These are phyloP conservation scores for Chrysina gloriosa DNA, from an alignment of 2,888 invertebrate genomes.

Conservation along the genomic window DNA sequence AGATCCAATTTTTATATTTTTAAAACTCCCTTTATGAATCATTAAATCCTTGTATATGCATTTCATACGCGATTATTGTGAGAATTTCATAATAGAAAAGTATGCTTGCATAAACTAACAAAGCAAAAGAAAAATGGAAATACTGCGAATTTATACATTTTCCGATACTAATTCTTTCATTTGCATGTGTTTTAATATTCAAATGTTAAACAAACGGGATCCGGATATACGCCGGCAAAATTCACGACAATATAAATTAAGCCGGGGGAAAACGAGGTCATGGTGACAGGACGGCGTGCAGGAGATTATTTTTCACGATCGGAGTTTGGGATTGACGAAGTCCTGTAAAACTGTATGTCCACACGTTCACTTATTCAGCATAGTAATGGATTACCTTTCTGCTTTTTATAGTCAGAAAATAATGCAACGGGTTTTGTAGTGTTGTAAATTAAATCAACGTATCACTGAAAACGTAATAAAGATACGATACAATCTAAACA, in stretches of 20 bases:
- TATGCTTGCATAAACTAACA: background rate
- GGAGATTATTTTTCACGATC: constrained; percentile 26
- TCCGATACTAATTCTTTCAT: constrained; percentile 31
- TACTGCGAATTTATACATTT: constrained; percentile 8
- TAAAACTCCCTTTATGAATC: background rate
- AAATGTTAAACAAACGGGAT: constrained; percentile 15
- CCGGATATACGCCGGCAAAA: constrained; percentile 23
- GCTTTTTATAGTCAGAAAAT: background rate
- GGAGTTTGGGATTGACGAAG: constrained; percentile 13
- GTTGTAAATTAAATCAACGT: too few species aligned
- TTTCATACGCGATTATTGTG: background rate
- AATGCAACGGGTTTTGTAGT: too few species aligned
- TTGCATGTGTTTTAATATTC: constrained; percentile 25
- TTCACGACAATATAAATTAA: constrained; percentile 28
- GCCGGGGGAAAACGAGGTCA: constrained; percentile 18
- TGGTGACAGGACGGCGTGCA: constrained; percentile 24
- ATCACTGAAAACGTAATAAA: too few species aligned
- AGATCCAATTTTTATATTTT: background rate
- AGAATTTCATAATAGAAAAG: background rate
- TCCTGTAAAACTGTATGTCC: constrained; percentile 1
- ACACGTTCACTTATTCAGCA: background rate
- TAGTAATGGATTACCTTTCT: background rate
- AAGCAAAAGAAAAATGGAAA: constrained; percentile 13
- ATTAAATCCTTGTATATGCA: background rate
- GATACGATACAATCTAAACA: too few species aligned